Conservation (phyloP, 2,113 vertebrate species). For the Mirounga angustirostris region DNA sequence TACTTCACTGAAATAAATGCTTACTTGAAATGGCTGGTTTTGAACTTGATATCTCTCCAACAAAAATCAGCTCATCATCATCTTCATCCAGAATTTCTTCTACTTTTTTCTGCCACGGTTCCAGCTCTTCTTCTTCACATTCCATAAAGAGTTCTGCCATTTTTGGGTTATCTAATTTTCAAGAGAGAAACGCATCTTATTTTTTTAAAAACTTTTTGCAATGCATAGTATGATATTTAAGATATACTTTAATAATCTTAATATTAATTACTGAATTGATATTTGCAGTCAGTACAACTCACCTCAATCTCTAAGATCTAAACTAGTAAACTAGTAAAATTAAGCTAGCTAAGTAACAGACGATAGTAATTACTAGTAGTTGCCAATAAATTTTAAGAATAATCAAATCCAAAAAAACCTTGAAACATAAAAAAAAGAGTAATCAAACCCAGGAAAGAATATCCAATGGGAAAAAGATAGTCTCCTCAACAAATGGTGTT, state of each 20-base stretch:
- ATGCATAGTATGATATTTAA: slow-evolving; percentile 30
- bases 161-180: slow-evolving; percentile 78
- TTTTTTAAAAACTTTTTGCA: slow-evolving; percentile 27
- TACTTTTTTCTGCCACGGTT: slow-evolving; percentile 95
- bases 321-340: slow-evolving; percentile 30
- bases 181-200: slow-evolving; percentile 29
- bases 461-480: not conserved
- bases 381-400: slow-evolving; percentile 49
- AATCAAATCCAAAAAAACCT: not conserved
- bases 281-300: slow-evolving; percentile 19
- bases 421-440: not conserved
- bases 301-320: slow-evolving; percentile 2
- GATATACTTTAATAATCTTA: slow-evolving; percentile 16
- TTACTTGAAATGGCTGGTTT: slow-evolving; percentile 89
- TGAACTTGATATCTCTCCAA: slow-evolving; percentile 94
- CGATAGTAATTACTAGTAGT: not conserved
- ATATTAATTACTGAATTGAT: not conserved
- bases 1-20: slow-evolving; percentile 63
- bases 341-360: not conserved
- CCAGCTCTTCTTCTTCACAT: slow-evolving; percentile 98
- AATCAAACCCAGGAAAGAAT: not conserved
- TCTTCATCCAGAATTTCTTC: slow-evolving; percentile 90
- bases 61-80: slow-evolving; percentile 96
- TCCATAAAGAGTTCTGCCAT: slow-evolving; percentile 99
- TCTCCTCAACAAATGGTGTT: not conserved